Percentiles rank a stretch among this genome's conserved stretches.
Evolutionary conservation across 2,888 invertebrate genomes (phyloP).

Genomic region (Amphipoea lucens): DNA sequence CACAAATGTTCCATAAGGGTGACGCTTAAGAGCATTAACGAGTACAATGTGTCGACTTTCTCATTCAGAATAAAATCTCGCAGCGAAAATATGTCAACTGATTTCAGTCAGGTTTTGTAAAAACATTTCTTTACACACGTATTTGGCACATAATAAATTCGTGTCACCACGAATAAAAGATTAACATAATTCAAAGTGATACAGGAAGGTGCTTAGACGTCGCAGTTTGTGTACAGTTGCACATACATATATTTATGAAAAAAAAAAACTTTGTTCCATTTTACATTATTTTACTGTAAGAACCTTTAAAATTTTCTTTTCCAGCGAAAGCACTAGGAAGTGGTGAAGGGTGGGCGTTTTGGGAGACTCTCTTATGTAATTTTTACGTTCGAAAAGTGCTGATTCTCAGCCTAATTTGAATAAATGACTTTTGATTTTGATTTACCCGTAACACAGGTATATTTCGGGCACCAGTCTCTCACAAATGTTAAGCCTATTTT

Average conservation of each 20-base stretch:
- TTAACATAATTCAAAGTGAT: conserved; percentile 7
- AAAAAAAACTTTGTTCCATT: neutral
- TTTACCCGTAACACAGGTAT: no score
- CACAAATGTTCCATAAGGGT: conserved; percentile 15
- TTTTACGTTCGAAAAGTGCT: no score
- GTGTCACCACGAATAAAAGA: neutral
- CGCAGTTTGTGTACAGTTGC: conserved; percentile 2
- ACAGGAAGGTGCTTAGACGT: neutral
- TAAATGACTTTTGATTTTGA: no score
- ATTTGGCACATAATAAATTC: conserved; percentile 8
- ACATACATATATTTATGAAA: neutral
- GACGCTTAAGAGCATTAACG: conserved; percentile 20
- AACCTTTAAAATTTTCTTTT: no score
- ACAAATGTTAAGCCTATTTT: neutral
- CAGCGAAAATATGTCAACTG: conserved; percentile 22
- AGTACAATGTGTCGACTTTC: conserved; percentile 20
- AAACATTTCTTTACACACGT: conserved; percentile 22
- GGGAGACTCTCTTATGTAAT: no score
- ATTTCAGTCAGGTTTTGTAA: conserved; percentile 15
- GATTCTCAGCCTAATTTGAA: no score
- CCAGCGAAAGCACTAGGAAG: no score
- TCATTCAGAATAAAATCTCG: conserved; percentile 15
- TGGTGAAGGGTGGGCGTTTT: no score
- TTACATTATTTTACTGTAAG: neutral
- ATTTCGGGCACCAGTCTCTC: no score